Evolutionary conservation across 1,140 invertebrate genomes (phyloP).

Genomic region (Ectropis grisescens): DNA sequence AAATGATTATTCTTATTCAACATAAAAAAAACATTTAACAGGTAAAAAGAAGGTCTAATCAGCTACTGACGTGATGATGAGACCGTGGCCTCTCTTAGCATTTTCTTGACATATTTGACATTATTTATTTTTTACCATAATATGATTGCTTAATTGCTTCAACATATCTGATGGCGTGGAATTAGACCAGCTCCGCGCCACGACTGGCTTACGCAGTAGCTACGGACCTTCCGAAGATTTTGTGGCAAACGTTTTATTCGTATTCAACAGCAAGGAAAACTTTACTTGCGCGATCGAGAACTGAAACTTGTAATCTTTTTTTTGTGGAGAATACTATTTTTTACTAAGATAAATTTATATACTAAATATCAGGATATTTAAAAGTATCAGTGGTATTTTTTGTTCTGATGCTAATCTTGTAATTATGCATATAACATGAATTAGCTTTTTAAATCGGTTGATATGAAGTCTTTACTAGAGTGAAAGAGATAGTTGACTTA

Average conservation of each 20-base stretch:
- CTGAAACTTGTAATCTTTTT: no score
- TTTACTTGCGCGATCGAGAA: constrained; percentile 39
- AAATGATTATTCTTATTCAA: no score
- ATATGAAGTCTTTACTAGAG: constrained; percentile 11
- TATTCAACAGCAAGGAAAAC: constrained; percentile 19
- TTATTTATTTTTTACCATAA: constrained; percentile 37
- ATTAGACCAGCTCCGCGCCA: constrained; percentile 48
- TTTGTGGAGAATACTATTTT: no score
- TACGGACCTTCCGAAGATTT: constrained; percentile 35
- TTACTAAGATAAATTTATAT: no score
- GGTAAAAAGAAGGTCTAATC: constrained; percentile 55
- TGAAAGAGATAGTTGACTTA: constrained; percentile 17
- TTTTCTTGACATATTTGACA: constrained; percentile 55
- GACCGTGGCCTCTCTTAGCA: constrained; percentile 47
- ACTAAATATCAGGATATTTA: no score
- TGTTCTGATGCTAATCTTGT: no score
- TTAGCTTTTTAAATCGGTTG: no score
- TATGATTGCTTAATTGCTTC: constrained; percentile 40
- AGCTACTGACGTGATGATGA: constrained; percentile 53
- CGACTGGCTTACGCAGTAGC: constrained; percentile 49
- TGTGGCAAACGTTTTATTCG: constrained; percentile 12
- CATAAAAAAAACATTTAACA: no score
- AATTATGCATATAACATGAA: no score
- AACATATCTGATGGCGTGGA: constrained; percentile 46
- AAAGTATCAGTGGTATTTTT: no score